Base-by-base conservation (phyloP, 2,797 vertebrate genomes). In the Neosalanx taihuensis region DNA sequence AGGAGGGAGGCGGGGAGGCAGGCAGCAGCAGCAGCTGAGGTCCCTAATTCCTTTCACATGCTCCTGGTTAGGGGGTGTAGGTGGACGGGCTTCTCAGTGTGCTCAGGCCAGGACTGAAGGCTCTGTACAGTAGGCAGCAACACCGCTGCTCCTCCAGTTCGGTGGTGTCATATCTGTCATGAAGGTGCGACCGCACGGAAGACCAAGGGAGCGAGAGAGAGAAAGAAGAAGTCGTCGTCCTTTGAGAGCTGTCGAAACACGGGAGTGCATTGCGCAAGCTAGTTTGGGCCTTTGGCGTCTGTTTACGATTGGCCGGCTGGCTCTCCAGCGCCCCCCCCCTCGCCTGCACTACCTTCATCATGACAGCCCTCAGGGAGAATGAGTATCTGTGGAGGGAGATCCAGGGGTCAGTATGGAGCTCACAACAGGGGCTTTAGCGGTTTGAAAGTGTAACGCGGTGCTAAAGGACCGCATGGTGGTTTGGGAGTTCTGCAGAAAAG, bases 381-480 rank as follows among this genome's bases (percentile, higher is more conserved):
- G 91, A 89, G 69, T 93, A 93, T 83, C 84, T 85, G 67, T 93
- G 91, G 92, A 90, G 89, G 81, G 91, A 91, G 84, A 89, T 92
- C 71, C 91, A 92, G 64, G 91, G 91, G 92, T 93, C 79, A 85
- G 92, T 92, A 86, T 49, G 1, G 57, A 33, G 23, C 67, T 35
- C 31, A 31, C 46, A 4, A 12, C 3, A 46, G 3, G 41, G 10
- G 41, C 7, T 46, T 46, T 46, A 12, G 41, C 51, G 6, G 51
- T 56, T n/a, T n/a, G 15, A 56, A 56, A 12, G 41, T 46, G 9
- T 13, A 46, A 13, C 9, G 9, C 1, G 41, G 41, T 46, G 41
- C 10, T 10, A 46, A 46, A 46, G 2, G 7, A 13, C 41, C 41
- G 41, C 41, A 1, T 46, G 0, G 41, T 46, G 41, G 12, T 2